Evolutionary conservation across 2,113 vertebrate species (phyloP).

Genomic region (Lota lota): DNA sequence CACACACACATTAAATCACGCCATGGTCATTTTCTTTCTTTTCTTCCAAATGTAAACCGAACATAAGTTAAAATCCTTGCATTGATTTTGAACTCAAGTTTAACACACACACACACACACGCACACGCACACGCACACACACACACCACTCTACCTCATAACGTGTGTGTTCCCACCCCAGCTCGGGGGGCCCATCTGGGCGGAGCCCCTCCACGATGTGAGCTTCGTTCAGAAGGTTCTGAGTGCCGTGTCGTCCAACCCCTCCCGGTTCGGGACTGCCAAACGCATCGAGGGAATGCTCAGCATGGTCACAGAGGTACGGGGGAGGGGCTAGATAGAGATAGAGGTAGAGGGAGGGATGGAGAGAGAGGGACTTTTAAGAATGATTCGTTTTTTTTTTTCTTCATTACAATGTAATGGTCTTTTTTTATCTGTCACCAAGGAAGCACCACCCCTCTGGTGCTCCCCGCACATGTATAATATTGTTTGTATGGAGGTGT

Average conservation of each 20-base stretch:
- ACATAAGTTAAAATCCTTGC: too few relatives aligned
- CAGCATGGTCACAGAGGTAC: conserved; percentile 86
- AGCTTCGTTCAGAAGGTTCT: conserved; percentile 80
- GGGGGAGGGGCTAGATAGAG: background rate
- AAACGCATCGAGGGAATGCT: conserved; percentile 85
- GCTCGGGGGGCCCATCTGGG: conserved; percentile 89
- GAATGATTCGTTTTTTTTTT: too few relatives aligned
- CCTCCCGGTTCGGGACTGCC: conserved; percentile 79
- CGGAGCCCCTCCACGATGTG: conserved; percentile 81
- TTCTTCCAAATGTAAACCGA: too few relatives aligned
- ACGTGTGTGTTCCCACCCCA: conserved; percentile 28
- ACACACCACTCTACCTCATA: too few relatives aligned
- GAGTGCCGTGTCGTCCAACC: conserved; percentile 74
- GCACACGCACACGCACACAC: too few relatives aligned
- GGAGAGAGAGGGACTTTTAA: background rate
- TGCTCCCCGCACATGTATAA: too few relatives aligned
- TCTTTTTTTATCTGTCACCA: too few relatives aligned
- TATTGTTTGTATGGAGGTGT: too few relatives aligned
- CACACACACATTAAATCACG: background rate
- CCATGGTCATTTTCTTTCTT: background rate
- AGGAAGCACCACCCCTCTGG: too few relatives aligned
- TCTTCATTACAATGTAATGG: too few relatives aligned
- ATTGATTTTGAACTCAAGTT: too few relatives aligned
- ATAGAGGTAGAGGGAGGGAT: background rate
- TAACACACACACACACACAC: too few relatives aligned